Base-by-base conservation (phyloP, 2,113 vertebrate genomes). In the Recurvirostra avosetta region DNA sequence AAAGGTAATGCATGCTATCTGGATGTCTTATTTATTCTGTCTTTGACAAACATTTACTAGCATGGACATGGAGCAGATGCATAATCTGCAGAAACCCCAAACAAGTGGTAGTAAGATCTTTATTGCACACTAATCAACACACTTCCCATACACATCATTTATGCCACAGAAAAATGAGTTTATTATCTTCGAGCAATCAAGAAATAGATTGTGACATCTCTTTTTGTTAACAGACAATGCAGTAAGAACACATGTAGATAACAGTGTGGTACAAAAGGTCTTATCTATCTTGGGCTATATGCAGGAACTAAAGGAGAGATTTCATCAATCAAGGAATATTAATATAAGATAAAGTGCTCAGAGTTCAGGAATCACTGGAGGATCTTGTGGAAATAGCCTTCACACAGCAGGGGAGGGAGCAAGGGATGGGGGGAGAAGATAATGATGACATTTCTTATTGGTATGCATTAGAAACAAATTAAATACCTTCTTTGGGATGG, bases 401-500 rank as follows among this genome's bases (percentile, higher is more conserved):
- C 34, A 34, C 8, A 16, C 15, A 75, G 23, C n/a, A 63, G 22
- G 17, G 47, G 20, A 79, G 50, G 16, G 58, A 82, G 29, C 32
- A 82, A 66, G 22, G 17, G 11, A 40, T 25, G n/a, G 15, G 16
- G 59, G 32, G 13, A 92, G 34, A 86, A 92, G 34, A 52, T 41
- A 94, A 62, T 4, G 2, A 67, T 50, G 22, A 47, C 22, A 59
- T 92, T 80, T 94, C 22, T 66, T 80, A 78, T 10, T 85, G 22
- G 61, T 47, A 89, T 56, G 50, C 75, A 82, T 66, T 45, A 92
- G 49, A 93, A 84, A 82, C 13, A 71, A 70, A 30, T 65, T 47
- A 78, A 97, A 95, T 98, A 99, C 99, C 99, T 98, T 96, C 99
- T 99, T 98, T 99, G 99, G 56, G 99, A 99, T 1, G 99, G 99